phyloP scores from a whole-genome alignment of 1,140 invertebrate species.

The Cherax quadricarinatus region DNA sequence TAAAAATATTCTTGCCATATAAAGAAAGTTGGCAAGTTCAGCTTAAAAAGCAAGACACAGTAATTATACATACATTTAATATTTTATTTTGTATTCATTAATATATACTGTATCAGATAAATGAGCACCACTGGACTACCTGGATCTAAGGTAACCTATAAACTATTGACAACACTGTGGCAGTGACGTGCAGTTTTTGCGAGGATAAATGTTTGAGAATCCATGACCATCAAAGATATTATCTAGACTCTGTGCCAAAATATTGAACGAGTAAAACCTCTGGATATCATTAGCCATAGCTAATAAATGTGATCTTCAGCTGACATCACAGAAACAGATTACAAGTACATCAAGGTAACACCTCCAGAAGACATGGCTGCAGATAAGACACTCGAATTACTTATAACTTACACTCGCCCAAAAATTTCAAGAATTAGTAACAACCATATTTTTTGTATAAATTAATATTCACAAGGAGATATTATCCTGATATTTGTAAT shows the following conservation, averaged over 20 bases:
- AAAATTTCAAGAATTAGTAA: no score
- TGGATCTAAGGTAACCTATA: background rate
- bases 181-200: slow-evolving; percentile 1
- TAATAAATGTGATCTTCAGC: background rate
- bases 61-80: background rate
- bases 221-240: background rate
- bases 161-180: background rate
- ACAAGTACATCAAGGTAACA: background rate
- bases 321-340: background rate
- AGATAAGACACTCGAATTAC: background rate
- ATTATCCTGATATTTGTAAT: background rate
- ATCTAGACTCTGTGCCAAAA: background rate
- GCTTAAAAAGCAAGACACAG: no score
- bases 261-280: background rate
- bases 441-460: no score
- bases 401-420: no score
- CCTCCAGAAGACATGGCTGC: background rate
- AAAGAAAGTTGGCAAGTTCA: no score
- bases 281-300: background rate
- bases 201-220: slow-evolving; percentile 2
- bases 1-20: no score
- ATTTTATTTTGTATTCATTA: background rate
- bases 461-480: background rate
- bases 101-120: background rate
- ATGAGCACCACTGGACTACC: background rate